phyloP scores from a whole-genome alignment of 2,888 invertebrate species.

The Epirrita christyi region DNA sequence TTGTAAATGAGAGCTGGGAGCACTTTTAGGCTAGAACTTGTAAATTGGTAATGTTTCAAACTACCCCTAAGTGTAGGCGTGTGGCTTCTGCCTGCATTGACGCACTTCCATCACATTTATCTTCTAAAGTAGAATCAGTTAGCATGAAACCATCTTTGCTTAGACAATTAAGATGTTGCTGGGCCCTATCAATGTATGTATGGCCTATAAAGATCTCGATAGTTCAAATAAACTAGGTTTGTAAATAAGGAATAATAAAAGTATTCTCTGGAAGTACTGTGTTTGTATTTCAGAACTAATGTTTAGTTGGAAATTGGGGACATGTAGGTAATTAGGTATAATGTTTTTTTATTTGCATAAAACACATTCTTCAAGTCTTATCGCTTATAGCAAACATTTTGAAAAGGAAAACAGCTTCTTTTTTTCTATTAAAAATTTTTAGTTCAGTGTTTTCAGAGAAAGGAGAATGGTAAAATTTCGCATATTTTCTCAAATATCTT shows the following conservation, averaged over 20 bases:
- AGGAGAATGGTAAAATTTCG: too few species aligned
- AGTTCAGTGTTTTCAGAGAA: too few species aligned
- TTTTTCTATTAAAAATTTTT: too few species aligned
- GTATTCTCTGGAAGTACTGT: conserved; percentile 38
- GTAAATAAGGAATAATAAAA: conserved; percentile 43
- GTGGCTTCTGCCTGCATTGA: conserved; percentile 36
- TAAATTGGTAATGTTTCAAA: conserved; percentile 52
- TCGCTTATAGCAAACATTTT: too few species aligned
- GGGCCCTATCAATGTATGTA: conserved; percentile 33
- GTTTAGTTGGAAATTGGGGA: not conserved
- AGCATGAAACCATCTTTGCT: conserved; percentile 31
- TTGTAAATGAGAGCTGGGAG: conserved; percentile 36
- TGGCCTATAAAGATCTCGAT: conserved; percentile 42
- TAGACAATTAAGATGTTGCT: conserved; percentile 27
- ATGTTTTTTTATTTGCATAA: too few species aligned
- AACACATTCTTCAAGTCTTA: too few species aligned
- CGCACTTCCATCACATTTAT: conserved; percentile 26
- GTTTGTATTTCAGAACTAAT: conserved; percentile 28
- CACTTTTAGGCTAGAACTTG: conserved; percentile 42
- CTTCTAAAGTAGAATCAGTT: conserved; percentile 27
- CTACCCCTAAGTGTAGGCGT: conserved; percentile 36
- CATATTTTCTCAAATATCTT: too few species aligned
- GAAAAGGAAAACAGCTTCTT: too few species aligned
- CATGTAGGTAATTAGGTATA: not conserved
- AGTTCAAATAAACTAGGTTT: conserved; percentile 44